Conservation (phyloP, 2,888 invertebrate species). For the Eudemis profundana region DNA sequence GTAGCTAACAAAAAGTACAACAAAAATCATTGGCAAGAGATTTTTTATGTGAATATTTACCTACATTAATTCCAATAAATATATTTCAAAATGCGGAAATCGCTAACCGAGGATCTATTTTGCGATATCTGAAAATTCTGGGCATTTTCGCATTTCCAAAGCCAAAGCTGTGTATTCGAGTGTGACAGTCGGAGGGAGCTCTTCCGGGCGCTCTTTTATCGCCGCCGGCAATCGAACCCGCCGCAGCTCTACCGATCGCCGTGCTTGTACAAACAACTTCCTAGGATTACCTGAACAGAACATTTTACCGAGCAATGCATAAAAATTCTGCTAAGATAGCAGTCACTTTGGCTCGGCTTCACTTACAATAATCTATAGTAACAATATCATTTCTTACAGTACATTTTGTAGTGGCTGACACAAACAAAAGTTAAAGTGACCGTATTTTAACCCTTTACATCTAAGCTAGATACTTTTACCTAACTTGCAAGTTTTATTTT, state of each 20-base stretch:
- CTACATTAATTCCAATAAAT: neutral
- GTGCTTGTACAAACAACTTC: conserved; percentile 32
- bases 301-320: conserved; percentile 14
- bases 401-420: neutral
- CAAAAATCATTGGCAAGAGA: too few species aligned
- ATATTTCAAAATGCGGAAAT: neutral
- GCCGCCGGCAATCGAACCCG: conserved; percentile 27
- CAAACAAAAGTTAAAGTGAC: neutral
- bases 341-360: too few species aligned
- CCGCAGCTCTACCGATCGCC: conserved; percentile 15
- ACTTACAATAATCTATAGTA: neutral
- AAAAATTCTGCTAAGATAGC: conserved; percentile 23
- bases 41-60: too few species aligned
- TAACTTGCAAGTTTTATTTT: conserved; percentile 69
- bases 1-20: too few species aligned
- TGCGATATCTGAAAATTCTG: neutral
- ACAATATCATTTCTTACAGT: neutral
- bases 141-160: conserved; percentile 9
- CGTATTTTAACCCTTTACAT: conserved; percentile 15
- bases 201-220: conserved; percentile 27
- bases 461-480: conserved; percentile 11
- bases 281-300: conserved; percentile 36
- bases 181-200: conserved; percentile 27
- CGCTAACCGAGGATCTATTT: neutral
- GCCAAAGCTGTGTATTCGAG: conserved; percentile 30